Evolutionary conservation across 2,113 vertebrate genomes (phyloP), one percentile per base, ranked within the genome.

Genomic region (Muscicapa adusta): DNA sequence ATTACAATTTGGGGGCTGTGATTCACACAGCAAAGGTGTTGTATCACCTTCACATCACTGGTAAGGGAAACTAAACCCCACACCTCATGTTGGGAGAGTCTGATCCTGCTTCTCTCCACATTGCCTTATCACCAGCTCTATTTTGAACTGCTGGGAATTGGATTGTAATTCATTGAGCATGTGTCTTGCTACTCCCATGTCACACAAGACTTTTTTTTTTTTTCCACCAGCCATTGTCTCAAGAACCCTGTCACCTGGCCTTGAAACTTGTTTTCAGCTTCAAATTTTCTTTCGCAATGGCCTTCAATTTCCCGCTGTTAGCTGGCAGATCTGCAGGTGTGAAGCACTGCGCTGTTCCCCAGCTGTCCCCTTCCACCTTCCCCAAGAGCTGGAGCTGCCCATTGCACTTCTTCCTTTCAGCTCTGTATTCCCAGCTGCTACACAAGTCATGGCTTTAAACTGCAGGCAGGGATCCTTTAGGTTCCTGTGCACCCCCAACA

Each of bases 71-170:
- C 24, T 13, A 14, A 13, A 3, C 4, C 38, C 36, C 33, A 13
- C 0, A 2, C 11, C 20, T 80, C 15, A 0, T 6, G 5, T 2
- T 70, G 31, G 63, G 42, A 28, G 4, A 3, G 51, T 23, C 60
- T 74, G 43, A 36, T 67, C 38, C 16, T 47, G 34, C 51, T 72
- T 18, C 23, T 74, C 6, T 45, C 22, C 38, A 2, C 0, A 0
- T 3, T 14, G 12, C 45, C n/a, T 73, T 15, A 1, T 43, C n/a
- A 56, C 34, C 38, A 60, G 48, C 58, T 80, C 62, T 73, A 0
- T 56, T 47, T 26, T 19, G 70, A 66, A 82, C 78, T 77, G 56
- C 43, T 47, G 45, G 42, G 51, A 53, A 4, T 16, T 0, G 0
- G 23, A 19, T n/a, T 68, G 61, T 53, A 38, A 24, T 51, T 60